These are phyloP conservation scores for Cercocebus atys DNA, from an alignment of 2,113 vertebrate species.

Conservation along the genomic window DNA sequence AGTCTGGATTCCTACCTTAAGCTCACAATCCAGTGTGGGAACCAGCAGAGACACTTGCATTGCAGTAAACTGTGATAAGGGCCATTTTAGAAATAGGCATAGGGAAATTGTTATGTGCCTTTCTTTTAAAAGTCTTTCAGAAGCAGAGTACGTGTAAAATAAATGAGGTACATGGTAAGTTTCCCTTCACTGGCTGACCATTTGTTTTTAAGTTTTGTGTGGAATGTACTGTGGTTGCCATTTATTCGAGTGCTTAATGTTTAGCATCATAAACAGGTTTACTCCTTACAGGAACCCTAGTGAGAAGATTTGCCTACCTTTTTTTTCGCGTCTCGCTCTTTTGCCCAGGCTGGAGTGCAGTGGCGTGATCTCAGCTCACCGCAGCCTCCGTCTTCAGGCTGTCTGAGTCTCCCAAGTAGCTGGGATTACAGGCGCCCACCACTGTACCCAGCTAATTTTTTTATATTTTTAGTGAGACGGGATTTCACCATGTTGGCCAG, in stretches of 20 bases:
- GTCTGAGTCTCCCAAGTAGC: too few species aligned
- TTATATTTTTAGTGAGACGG: too few species aligned
- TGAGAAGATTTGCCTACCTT: background rate
- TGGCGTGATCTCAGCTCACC: too few species aligned
- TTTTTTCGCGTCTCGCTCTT: too few species aligned
- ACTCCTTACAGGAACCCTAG: background rate
- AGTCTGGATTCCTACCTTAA: background rate
- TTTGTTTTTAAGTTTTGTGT: background rate
- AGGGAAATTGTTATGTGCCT: background rate
- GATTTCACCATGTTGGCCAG: too few species aligned
- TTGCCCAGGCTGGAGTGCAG: too few species aligned
- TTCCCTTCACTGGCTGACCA: background rate
- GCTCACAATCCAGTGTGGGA: background rate
- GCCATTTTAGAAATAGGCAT: background rate
- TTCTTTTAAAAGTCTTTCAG: background rate
- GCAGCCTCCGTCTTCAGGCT: too few species aligned
- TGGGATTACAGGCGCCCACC: too few species aligned
- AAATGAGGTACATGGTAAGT: background rate
- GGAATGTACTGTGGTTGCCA: background rate
- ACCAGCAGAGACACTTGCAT: background rate
- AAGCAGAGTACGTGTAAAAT: background rate
- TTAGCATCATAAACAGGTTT: background rate
- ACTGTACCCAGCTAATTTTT: too few species aligned
- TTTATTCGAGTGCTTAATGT: background rate
- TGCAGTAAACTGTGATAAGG: background rate